These are phyloP conservation scores for Eulemur coronatus DNA, from an alignment of 2,797 vertebrate genomes.

Conservation along the genomic window DNA sequence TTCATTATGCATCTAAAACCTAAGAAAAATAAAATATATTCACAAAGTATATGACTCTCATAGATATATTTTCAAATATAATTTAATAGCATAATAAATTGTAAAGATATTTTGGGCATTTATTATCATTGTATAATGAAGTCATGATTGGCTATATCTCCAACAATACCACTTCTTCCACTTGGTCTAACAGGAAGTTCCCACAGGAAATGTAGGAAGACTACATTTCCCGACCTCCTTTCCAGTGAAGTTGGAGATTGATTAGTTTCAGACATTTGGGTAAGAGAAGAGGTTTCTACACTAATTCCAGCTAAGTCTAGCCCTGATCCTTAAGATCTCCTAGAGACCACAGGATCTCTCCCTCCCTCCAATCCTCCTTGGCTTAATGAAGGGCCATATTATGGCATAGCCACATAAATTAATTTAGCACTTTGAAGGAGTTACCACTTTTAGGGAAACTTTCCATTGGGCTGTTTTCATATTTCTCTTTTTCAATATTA, in stretches of 20 bases:
- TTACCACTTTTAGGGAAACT: not conserved
- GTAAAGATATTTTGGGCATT: not conserved
- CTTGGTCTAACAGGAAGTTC: not conserved
- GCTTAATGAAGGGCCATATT: not conserved
- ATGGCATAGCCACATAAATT: not conserved
- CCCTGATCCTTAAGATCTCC: not conserved
- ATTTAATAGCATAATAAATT: not conserved
- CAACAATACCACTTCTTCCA: not conserved
- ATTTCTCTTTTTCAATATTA: constrained; percentile 17
- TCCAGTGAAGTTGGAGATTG: not conserved
- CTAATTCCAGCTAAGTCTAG: not conserved
- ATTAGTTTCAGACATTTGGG: not conserved
- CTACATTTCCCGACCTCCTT: not conserved
- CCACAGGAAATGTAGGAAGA: not conserved
- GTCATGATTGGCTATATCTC: not conserved
- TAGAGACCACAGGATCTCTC: not conserved
- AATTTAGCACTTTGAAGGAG: not conserved
- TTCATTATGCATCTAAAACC: not conserved
- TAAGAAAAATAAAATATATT: not conserved
- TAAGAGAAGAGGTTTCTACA: not conserved
- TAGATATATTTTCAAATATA: not conserved
- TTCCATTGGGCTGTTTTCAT: not conserved
- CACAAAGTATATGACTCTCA: not conserved
- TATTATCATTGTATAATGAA: not conserved
- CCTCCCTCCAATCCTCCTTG: not conserved